These are phyloP conservation scores for Daphoenositta chrysoptera DNA, from an alignment of 2,113 vertebrate genomes.

Conservation along the genomic window DNA sequence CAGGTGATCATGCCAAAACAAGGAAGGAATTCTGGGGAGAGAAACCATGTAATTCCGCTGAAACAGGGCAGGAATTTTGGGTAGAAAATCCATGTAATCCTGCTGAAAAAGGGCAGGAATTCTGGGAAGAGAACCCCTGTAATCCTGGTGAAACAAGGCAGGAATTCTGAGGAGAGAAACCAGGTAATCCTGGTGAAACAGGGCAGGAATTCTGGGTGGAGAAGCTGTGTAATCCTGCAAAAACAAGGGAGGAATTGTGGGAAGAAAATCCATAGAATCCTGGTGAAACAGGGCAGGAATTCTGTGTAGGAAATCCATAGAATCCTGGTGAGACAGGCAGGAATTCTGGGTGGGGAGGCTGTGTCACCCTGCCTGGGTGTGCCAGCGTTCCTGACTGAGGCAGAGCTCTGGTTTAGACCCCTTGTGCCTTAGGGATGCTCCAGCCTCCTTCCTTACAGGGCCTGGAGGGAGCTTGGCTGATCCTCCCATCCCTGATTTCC, in stretches of 20 bases:
- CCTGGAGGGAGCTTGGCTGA: neutral
- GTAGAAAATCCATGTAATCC: neutral
- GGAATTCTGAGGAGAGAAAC: neutral
- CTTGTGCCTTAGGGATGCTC: neutral
- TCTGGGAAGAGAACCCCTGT: fast-evolving
- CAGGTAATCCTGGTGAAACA: neutral
- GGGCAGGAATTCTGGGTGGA: neutral
- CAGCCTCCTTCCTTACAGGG: fast-evolving
- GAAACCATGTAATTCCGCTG: fast-evolving
- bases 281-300: neutral
- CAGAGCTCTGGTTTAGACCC: neutral
- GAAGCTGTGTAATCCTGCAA: fast-evolving
- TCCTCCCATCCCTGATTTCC: neutral
- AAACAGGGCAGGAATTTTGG: neutral
- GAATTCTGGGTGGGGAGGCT: neutral
- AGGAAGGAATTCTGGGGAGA: neutral
- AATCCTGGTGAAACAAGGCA: neutral
- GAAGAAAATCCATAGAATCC: neutral
- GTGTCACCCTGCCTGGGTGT: neutral
- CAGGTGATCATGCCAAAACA: fast-evolving
- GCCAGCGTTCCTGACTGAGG: neutral
- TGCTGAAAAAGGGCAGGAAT: neutral
- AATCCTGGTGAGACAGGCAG: neutral
- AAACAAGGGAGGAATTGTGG: neutral
- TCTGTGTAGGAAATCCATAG: neutral